phyloP scores from a whole-genome alignment of 2,888 invertebrate species.

The Arenicola marina region DNA sequence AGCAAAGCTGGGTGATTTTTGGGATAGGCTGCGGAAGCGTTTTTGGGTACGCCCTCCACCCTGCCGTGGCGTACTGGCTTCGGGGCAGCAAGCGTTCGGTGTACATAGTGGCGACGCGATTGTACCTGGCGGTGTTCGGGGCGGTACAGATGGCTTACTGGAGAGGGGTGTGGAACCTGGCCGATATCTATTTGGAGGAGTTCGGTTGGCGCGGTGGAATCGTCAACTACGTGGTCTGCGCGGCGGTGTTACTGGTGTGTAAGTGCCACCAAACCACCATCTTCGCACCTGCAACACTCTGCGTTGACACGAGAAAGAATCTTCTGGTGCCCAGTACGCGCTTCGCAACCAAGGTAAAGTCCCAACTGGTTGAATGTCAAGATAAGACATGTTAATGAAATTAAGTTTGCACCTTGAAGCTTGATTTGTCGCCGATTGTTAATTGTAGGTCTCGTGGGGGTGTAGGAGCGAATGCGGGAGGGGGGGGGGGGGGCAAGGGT shows the following conservation, averaged over 20 bases:
- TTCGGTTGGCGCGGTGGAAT: slow-evolving; percentile 2
- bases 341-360: slow-evolving; percentile 9
- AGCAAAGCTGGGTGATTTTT: slow-evolving; percentile 3
- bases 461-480: too few species aligned
- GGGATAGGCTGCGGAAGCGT: background rate
- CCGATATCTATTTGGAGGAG: slow-evolving; percentile 6
- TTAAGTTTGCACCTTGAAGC: too few species aligned
- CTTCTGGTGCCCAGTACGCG: slow-evolving; percentile 3
- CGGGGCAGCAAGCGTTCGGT: background rate
- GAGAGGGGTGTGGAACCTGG: slow-evolving; percentile 11
- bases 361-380: too few species aligned
- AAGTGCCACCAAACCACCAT: background rate
- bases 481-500: too few species aligned
- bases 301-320: background rate
- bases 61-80: background rate
- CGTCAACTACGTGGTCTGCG: background rate
- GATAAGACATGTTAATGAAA: too few species aligned
- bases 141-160: slow-evolving; percentile 12
- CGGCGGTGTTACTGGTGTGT: background rate
- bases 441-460: too few species aligned
- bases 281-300: background rate
- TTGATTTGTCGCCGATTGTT: too few species aligned
- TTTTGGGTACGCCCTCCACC: slow-evolving; percentile 4
- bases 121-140: background rate
- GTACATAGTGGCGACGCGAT: slow-evolving; percentile 2